These are phyloP conservation scores for Macrotus californicus DNA, from an alignment of 2,113 vertebrate species.

Conservation along the genomic window DNA sequence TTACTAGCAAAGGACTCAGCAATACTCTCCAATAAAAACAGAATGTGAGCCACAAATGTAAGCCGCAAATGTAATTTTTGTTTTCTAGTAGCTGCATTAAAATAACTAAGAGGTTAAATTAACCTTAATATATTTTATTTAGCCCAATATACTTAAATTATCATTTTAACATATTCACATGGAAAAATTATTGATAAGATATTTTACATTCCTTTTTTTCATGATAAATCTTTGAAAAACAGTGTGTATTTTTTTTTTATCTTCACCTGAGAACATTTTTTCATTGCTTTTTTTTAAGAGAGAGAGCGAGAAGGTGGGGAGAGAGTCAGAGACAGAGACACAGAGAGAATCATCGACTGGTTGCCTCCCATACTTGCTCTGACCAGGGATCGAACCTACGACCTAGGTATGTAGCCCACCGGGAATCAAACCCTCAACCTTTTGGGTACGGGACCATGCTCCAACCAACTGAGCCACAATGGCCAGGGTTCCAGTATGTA, in stretches of 20 bases:
- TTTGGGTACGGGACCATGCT: too few relatives aligned
- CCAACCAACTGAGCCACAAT: too few relatives aligned
- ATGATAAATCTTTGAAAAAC: conserved; percentile 22
- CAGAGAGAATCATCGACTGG: too few relatives aligned
- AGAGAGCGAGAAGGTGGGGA: too few relatives aligned
- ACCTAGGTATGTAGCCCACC: too few relatives aligned
- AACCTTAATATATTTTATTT: not conserved
- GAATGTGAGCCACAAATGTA: not conserved
- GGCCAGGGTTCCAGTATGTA: not conserved
- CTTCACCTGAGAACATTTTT: too few relatives aligned
- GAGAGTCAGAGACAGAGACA: too few relatives aligned
- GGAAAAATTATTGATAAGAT: not conserved
- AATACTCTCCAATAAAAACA: not conserved
- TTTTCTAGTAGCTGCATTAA: not conserved
- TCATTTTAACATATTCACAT: not conserved
- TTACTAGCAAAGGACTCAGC: not conserved
- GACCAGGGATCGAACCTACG: too few relatives aligned
- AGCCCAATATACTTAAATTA: not conserved
- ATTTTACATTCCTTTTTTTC: not conserved
- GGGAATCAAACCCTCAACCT: too few relatives aligned
- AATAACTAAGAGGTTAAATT: conserved; percentile 11
- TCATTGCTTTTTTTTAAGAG: too few relatives aligned
- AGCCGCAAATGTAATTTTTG: not conserved
- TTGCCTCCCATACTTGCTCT: too few relatives aligned
- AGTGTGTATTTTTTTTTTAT: not conserved